Conservation (phyloP, 2,888 invertebrate species). For the Nowickia ferox region DNA sequence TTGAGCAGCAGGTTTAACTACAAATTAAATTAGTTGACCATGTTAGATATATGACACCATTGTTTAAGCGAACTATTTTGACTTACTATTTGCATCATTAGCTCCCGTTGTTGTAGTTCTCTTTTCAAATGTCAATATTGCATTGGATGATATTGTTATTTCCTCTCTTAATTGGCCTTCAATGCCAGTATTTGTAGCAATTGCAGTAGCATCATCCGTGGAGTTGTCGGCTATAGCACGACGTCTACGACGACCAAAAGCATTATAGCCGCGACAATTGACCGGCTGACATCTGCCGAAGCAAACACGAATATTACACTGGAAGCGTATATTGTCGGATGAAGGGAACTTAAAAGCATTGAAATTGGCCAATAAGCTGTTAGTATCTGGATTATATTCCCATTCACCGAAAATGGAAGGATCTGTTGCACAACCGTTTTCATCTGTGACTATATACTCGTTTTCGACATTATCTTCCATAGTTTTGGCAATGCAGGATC, state of each 20-base stretch:
- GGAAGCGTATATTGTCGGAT: conserved; percentile 96
- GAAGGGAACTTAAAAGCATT: conserved; percentile 98
- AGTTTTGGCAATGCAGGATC: conserved; percentile 96
- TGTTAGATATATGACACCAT: conserved; percentile 11
- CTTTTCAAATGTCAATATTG: conserved; percentile 94
- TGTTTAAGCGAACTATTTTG: neutral
- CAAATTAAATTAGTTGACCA: conserved; percentile 39
- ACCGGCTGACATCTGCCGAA: conserved; percentile 98
- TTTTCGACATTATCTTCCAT: conserved; percentile 94
- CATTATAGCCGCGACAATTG: conserved; percentile 95
- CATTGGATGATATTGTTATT: conserved; percentile 95
- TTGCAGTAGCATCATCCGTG: conserved; percentile 84
- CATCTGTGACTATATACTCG: conserved; percentile 96
- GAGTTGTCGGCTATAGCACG: conserved; percentile 84
- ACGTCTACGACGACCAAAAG: conserved; percentile 92
- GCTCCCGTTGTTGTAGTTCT: conserved; percentile 86
- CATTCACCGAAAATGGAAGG: conserved; percentile 96
- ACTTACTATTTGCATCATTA: conserved; percentile 90
- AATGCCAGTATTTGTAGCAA: conserved; percentile 85
- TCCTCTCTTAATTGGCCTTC: conserved; percentile 95
- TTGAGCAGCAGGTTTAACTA: conserved; percentile 83
- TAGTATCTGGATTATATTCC: conserved; percentile 94
- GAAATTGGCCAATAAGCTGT: conserved; percentile 93
- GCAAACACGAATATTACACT: conserved; percentile 97
- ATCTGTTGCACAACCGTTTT: conserved; percentile 96